phyloP scores from a whole-genome alignment of 2,888 invertebrate species.

The Cheilosia urbana region DNA sequence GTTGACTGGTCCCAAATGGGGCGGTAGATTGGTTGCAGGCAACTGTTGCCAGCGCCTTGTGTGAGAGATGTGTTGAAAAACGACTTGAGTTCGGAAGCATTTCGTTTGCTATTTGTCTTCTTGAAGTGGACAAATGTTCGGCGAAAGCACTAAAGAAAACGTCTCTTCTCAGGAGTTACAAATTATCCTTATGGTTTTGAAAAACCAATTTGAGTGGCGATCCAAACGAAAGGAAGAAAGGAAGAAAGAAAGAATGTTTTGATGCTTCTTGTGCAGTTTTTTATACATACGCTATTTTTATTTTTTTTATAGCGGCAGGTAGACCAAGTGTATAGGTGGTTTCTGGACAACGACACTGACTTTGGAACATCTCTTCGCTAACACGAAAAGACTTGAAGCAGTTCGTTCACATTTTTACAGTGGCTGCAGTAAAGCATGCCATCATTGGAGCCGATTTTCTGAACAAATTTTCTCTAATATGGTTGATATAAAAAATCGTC shows the following conservation, averaged over 20 bases:
- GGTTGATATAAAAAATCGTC: no score
- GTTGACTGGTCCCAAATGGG: constrained; percentile 11
- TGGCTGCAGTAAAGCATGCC: no score
- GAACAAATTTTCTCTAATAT: no score
- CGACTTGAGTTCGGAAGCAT: constrained; percentile 38
- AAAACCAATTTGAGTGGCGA: not conserved
- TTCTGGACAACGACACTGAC: no score
- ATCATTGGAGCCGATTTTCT: no score
- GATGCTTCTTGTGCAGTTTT: not conserved
- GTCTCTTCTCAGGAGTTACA: constrained; percentile 23
- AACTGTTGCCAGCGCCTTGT: constrained; percentile 20
- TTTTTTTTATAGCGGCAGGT: no score
- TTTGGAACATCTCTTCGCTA: no score
- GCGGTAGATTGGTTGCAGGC: not conserved
- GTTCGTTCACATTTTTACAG: no score
- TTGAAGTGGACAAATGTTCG: constrained; percentile 43
- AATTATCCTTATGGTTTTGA: constrained; percentile 18
- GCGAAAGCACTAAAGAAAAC: not conserved
- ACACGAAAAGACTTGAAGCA: no score
- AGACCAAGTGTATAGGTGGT: no score
- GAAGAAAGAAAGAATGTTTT: not conserved
- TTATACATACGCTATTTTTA: no score
- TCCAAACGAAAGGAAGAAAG: not conserved
- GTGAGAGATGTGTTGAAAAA: constrained; percentile 39
- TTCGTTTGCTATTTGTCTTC: constrained; percentile 49